Conservation (phyloP, 2,113 vertebrate genomes). For the Aix galericulata region DNA sequence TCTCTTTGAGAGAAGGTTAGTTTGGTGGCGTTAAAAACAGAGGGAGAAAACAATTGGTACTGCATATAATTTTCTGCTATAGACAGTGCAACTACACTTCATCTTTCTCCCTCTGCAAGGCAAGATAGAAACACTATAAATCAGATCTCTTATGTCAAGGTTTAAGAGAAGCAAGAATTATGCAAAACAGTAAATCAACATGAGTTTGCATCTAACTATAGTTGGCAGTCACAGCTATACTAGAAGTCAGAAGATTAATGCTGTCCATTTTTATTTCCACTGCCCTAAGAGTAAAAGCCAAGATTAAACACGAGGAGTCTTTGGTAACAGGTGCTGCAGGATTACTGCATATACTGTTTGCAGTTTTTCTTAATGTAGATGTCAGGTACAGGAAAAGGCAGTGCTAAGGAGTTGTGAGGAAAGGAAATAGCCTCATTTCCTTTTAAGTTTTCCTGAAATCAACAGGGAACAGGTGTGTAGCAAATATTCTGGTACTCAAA, state of each 20-base stretch:
- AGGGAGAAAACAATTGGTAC: constrained; percentile 25
- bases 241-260: constrained; percentile 59
- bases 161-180: constrained; percentile 60
- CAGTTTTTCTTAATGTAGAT: constrained; percentile 25
- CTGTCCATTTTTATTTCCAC: constrained; percentile 56
- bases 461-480: background rate
- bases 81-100: constrained; percentile 4
- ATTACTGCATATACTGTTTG: background rate
- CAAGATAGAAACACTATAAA: constrained; percentile 61
- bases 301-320: constrained; percentile 40
- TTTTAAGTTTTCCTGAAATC: background rate
- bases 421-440: background rate
- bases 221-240: constrained; percentile 28
- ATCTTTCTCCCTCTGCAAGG: constrained; percentile 10
- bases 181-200: constrained; percentile 64
- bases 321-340: constrained; percentile 31
- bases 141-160: constrained; percentile 41
- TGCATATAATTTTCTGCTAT: constrained; percentile 46
- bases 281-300: constrained; percentile 38
- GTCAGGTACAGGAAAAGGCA: background rate
- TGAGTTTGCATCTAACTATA: background rate
- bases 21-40: constrained; percentile 3
- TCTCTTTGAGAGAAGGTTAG: constrained; percentile 24
- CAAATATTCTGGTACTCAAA: background rate
- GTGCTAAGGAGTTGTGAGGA: background rate